A percentile compares a stretch with the other conserved stretches of the same genome.
Conservation (phyloP, 2,888 invertebrate species). For the Globia sparganii region DNA sequence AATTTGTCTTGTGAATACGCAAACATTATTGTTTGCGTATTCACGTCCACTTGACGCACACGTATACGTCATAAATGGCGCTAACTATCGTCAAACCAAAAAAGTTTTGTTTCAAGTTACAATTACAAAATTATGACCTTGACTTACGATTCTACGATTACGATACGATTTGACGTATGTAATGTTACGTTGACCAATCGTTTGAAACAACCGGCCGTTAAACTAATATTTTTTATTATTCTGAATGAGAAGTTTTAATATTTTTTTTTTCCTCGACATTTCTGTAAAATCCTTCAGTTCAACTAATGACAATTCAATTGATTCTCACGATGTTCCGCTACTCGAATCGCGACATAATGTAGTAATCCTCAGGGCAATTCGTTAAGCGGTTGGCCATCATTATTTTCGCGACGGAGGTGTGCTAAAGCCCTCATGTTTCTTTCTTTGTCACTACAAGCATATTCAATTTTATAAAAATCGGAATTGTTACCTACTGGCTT, state of each 20-base stretch:
- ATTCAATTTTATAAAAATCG: background rate
- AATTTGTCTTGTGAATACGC: background rate
- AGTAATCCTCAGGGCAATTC: background rate
- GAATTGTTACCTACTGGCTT: background rate
- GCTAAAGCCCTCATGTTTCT: background rate
- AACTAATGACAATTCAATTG: conserved; percentile 30
- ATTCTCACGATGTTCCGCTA: background rate
- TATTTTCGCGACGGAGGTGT: background rate
- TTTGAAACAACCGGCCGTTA: background rate
- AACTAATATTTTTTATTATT: conserved; percentile 18
- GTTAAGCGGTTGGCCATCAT: background rate
- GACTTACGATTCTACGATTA: too few species aligned
- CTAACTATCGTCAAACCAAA: too few species aligned
- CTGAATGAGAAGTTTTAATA: conserved; percentile 15
- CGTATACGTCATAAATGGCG: too few species aligned
- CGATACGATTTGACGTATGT: too few species aligned
- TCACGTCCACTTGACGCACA: too few species aligned
- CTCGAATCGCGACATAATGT: background rate
- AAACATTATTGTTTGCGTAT: background rate
- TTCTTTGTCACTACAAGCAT: background rate
- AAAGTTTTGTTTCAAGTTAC: too few species aligned
- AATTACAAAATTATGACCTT: too few species aligned
- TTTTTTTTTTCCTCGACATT: conserved; percentile 16
- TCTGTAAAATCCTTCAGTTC: conserved; percentile 32
- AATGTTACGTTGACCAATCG: too few species aligned